Evolutionary conservation across 2,113 vertebrate genomes (phyloP).

Genomic region (Thymallus thymallus): DNA sequence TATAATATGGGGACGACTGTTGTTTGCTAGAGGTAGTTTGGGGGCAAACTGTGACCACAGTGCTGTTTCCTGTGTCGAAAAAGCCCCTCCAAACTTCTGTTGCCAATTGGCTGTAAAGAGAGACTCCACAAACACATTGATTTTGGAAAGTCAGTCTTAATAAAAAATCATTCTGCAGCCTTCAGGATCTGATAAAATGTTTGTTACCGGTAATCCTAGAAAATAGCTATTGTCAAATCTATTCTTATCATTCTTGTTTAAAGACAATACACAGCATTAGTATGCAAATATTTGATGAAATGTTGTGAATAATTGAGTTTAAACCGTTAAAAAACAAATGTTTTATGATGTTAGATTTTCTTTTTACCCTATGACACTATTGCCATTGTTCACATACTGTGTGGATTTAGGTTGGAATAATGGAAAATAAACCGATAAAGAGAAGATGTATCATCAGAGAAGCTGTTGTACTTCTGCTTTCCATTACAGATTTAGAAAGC

Average conservation of each 20-base stretch:
- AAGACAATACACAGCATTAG: not conserved
- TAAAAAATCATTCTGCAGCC: constrained; percentile 16
- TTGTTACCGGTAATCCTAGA: not conserved
- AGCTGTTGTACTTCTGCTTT: not conserved
- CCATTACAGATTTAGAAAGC: constrained; percentile 27
- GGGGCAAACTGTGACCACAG: constrained; percentile 22
- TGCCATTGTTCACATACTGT: not conserved
- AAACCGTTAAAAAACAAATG: not conserved
- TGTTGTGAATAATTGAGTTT: constrained; percentile 4
- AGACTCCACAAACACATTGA: constrained; percentile 30
- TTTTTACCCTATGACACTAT: too few relatives aligned
- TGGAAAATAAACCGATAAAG: constrained; percentile 22
- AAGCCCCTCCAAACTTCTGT: constrained; percentile 22
- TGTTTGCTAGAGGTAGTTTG: constrained; percentile 18
- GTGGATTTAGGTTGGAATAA: not conserved
- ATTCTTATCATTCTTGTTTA: not conserved
- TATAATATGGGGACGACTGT: not conserved
- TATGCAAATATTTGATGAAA: too few relatives aligned
- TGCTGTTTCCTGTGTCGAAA: constrained; percentile 43
- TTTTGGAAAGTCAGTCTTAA: constrained; percentile 35
- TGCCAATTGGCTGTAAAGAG: constrained; percentile 36
- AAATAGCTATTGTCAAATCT: too few relatives aligned
- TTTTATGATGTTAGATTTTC: too few relatives aligned
- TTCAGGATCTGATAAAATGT: not conserved
- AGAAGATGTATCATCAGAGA: constrained; percentile 18